phyloP scores from a whole-genome alignment of 1,140 invertebrate species.

The Lucilia sericata region DNA sequence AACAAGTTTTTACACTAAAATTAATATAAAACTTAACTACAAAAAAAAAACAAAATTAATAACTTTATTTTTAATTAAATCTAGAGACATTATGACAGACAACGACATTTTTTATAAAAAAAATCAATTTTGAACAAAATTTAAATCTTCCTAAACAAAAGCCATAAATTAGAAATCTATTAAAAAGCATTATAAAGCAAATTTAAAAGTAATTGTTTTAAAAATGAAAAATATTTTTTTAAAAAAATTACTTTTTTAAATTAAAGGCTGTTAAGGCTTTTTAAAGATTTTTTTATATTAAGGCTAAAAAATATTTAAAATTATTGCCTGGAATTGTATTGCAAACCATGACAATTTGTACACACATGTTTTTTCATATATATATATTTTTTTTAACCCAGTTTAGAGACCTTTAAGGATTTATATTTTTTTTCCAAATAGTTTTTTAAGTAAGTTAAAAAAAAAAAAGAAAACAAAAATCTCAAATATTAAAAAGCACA shows the following conservation, averaged over 20 bases:
- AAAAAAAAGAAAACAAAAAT: background rate
- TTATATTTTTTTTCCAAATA: constrained; percentile 21
- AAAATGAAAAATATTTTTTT: too few species aligned
- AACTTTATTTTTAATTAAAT: background rate
- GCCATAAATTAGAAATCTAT: background rate
- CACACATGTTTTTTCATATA: background rate
- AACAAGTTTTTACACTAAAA: constrained; percentile 31
- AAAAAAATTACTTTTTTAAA: too few species aligned
- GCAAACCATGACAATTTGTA: constrained; percentile 21
- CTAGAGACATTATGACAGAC: background rate
- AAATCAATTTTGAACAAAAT: constrained; percentile 12
- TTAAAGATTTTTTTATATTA: too few species aligned
- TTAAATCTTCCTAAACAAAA: background rate
- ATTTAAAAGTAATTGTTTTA: background rate
- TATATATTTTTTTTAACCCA: background rate
- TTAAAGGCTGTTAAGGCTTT: too few species aligned
- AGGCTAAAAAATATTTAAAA: background rate
- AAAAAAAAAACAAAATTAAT: constrained; percentile 19
- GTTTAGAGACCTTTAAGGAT: constrained; percentile 27
- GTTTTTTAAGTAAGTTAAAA: background rate
- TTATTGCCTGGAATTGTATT: constrained; percentile 16
- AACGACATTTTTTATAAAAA: constrained; percentile 19
- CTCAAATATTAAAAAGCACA: constrained; percentile 26
- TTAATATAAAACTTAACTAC: background rate
- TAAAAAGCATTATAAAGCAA: background rate